Conservation (phyloP, 2,797 vertebrate genomes). For the Harpagifer antarcticus region DNA sequence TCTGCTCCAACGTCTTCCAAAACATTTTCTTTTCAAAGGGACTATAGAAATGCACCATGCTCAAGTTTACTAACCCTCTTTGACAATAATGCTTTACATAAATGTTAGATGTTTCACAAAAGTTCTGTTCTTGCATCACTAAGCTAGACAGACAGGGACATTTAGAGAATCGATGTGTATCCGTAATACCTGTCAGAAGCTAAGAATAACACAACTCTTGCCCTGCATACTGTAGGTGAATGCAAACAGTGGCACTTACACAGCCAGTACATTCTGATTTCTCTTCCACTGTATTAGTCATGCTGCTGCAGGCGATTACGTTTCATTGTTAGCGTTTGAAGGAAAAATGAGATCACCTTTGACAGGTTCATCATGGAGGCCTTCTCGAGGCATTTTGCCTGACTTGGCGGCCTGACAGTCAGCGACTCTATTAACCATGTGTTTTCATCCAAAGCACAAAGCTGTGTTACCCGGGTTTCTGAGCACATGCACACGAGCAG, state of each 20-base stretch:
- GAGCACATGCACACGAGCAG: constrained; percentile 60
- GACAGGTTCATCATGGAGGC: constrained; percentile 75
- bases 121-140: no score
- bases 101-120: no score
- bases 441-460: constrained; percentile 71
- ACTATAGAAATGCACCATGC: no score
- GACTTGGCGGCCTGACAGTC: constrained; percentile 63
- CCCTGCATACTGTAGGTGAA: not conserved
- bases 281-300: constrained; percentile 50
- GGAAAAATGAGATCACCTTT: constrained; percentile 67
- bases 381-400: constrained; percentile 56
- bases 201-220: not conserved
- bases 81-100: no score
- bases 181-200: not conserved
- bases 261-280: constrained; percentile 31
- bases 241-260: constrained; percentile 9
- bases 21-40: no score
- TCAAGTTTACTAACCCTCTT: no score
- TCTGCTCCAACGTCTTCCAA: no score
- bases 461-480: constrained; percentile 45
- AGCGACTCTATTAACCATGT: constrained; percentile 72
- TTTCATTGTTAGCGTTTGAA: constrained; percentile 57
- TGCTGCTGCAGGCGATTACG: constrained; percentile 43
- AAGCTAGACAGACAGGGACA: not conserved
- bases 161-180: not conserved